Evolutionary conservation across 2,113 vertebrate species (phyloP).

Genomic region (Merops nubicus): DNA sequence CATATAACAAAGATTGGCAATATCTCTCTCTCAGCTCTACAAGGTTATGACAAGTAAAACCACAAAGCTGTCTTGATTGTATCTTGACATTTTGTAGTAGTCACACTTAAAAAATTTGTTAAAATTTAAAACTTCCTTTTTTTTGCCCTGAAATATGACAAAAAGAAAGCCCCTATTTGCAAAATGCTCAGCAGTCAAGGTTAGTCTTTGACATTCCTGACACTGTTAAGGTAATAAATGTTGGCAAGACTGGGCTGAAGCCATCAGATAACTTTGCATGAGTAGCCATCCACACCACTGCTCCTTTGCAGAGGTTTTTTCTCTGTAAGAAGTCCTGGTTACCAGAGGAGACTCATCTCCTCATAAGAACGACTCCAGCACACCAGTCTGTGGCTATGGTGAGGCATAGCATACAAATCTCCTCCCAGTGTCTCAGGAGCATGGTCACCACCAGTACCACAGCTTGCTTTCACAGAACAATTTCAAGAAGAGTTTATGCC

Average conservation of each 20-base stretch:
- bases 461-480: background rate
- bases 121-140: background rate
- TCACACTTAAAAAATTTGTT: background rate
- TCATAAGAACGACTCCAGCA: background rate
- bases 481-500: background rate
- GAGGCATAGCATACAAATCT: background rate
- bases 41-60: background rate
- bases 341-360: background rate
- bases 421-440: background rate
- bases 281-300: background rate
- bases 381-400: rapidly evolving
- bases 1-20: background rate
- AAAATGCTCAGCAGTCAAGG: background rate
- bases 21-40: background rate
- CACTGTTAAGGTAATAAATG: background rate
- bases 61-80: background rate
- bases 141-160: background rate
- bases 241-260: background rate
- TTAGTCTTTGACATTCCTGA: background rate
- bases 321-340: background rate
- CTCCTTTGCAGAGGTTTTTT: background rate
- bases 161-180: background rate
- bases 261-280: background rate
- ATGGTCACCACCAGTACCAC: background rate
- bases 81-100: background rate